phyloP scores from a whole-genome alignment of 2,888 invertebrate species.

The Leptopilina myrica region DNA sequence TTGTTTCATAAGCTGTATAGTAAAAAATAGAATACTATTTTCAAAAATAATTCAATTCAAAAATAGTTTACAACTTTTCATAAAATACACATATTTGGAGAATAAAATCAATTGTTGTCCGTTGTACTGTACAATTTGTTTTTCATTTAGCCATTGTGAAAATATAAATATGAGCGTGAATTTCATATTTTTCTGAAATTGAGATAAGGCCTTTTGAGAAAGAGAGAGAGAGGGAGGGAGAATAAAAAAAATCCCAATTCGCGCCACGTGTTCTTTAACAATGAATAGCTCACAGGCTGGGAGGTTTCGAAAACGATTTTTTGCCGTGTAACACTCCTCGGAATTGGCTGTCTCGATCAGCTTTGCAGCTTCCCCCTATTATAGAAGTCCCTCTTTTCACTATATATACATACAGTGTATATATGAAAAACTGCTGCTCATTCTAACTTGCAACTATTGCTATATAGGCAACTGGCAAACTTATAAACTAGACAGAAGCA shows the following conservation, averaged over 20 bases:
- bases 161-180: constrained; percentile 26
- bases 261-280: constrained; percentile 39
- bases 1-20: too few relatives aligned
- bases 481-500: constrained; percentile 27
- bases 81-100: not conserved
- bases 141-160: constrained; percentile 13
- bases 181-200: constrained; percentile 39
- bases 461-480: constrained; percentile 26
- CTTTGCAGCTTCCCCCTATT: constrained; percentile 64
- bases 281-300: constrained; percentile 47
- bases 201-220: constrained; percentile 27
- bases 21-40: too few relatives aligned
- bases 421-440: constrained; percentile 70
- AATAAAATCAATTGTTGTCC: not conserved
- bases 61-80: too few relatives aligned
- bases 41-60: too few relatives aligned
- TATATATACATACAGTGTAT: constrained; percentile 50
- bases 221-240: too few relatives aligned
- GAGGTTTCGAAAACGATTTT: constrained; percentile 63
- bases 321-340: constrained; percentile 71
- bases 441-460: constrained; percentile 73
- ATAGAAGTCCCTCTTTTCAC: constrained; percentile 69
- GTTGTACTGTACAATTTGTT: constrained; percentile 16
- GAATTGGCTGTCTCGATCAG: constrained; percentile 66
- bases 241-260: constrained; percentile 38